Conservation (phyloP, 1,140 invertebrate genomes). For the Drosophila carrolli region DNA sequence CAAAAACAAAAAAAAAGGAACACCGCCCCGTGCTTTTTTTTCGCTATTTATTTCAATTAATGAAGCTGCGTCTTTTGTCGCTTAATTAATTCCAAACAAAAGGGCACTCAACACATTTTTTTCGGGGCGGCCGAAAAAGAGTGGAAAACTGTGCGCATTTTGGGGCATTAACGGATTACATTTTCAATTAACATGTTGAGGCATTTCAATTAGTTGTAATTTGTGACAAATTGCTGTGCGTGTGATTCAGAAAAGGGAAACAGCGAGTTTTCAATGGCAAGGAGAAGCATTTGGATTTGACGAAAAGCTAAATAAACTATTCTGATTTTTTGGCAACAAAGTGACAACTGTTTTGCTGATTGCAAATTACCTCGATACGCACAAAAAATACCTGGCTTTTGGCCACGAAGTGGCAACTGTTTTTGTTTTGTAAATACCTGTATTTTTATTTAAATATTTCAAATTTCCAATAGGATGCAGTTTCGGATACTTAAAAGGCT, state of each 20-base stretch:
- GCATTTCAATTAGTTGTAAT: conserved; percentile 41
- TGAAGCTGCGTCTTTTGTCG: conserved; percentile 54
- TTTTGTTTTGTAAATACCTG: no score
- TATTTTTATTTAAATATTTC: no score
- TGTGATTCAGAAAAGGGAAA: neutral
- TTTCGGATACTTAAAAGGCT: no score
- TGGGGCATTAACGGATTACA: conserved; percentile 37
- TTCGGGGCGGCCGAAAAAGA: neutral
- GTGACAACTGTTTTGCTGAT: no score
- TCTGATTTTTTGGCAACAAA: neutral
- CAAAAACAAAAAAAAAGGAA: neutral
- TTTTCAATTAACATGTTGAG: conserved; percentile 45
- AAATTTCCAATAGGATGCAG: no score
- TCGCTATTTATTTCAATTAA: conserved; percentile 61
- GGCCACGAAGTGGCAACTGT: no score
- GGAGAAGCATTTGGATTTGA: conserved; percentile 1
- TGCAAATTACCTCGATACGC: no score
- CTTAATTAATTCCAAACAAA: conserved; percentile 53
- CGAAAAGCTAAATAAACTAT: neutral
- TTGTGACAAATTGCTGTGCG: conserved; percentile 29
- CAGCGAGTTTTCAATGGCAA: neutral
- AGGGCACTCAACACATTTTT: conserved; percentile 22
- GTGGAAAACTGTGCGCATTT: neutral
- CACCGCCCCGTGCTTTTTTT: conserved; percentile 13
- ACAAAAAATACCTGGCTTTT: no score